Evolutionary conservation across 2,797 vertebrate species (phyloP), one percentile per base, ranked within the genome.

Genomic region (Gallinago solitaria): DNA sequence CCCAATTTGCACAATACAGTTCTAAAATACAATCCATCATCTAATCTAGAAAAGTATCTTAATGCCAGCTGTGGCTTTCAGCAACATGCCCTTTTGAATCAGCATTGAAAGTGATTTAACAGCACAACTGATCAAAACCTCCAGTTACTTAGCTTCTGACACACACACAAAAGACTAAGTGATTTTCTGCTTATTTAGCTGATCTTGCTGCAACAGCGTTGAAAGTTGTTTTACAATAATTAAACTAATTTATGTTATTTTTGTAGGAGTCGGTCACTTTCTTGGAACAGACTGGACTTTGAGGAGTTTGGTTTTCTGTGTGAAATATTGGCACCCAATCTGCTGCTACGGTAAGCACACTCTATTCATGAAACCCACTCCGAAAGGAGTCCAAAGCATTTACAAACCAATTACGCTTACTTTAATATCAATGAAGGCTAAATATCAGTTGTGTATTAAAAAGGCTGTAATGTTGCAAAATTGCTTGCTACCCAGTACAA

Each of bases 1-100:
- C 82, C 85, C 76, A 60, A 24, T 73, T 95, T 93, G 83, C 85
- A 93, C 87, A 86, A 64, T 12, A 16, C 43, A 25, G 28, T 45
- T 82, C 64, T 74, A 76, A 75, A 94, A 69, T 9, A 18, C 60
- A 93, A 90, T 94, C 80, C 87, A 90, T 95, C 95, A 84, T 48
- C 67, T 67, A 28, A 90, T 76, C 70, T 27, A 82, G 85, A 63
- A 41, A 79, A 47, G 7, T 12, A 25, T 33, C 85, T n/a, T 25
- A 1, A 4, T 88, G 74, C 77, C 83, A 93, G 18, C 83, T 96
- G 53, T 76, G 91, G 47, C 37, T 96, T 96, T 93, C 91, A 93
- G 83, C 91, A 82, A 61, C 70, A 23, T 81, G 85, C 59, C 67
- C 73, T 73, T 85, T 43, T 28, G 47, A 79, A 86, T 94, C 65